Percentiles rank a stretch among this genome's conserved stretches.
Evolutionary conservation across 64 coral and sea anemone genomes (phyloP).

Genomic region (Astreopora myriophthalma): DNA sequence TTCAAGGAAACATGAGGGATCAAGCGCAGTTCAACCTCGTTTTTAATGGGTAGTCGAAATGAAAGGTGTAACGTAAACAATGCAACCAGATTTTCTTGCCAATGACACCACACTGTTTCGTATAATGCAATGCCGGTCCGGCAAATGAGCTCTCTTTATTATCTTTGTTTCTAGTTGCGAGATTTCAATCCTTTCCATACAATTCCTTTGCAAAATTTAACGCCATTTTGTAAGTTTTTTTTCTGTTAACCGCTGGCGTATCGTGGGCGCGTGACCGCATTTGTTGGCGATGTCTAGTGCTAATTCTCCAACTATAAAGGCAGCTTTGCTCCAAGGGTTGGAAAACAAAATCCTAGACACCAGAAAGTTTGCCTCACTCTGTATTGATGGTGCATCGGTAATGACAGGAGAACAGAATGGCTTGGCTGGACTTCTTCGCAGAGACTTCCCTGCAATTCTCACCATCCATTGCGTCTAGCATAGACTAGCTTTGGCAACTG

Average conservation of each 20-base stretch:
- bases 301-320: conserved; percentile 7
- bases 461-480: conserved; percentile 6
- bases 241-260: too few species aligned
- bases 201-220: neutral
- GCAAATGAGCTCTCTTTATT: neutral
- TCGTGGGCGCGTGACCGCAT: too few species aligned
- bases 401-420: conserved; percentile 34
- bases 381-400: conserved; percentile 1
- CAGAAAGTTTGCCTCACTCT: neutral
- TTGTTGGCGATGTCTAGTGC: too few species aligned
- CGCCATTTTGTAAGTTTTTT: neutral
- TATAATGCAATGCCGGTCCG: neutral
- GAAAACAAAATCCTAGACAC: neutral
- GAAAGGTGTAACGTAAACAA: too few species aligned
- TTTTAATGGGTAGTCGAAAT: too few species aligned
- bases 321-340: conserved; percentile 5
- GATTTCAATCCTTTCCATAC: neutral
- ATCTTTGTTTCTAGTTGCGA: neutral
- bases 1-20: too few species aligned
- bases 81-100: too few species aligned
- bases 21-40: too few species aligned
- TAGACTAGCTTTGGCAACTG: conserved; percentile 36
- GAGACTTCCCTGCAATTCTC: too few species aligned
- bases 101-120: too few species aligned
- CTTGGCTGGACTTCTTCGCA: neutral